Evolutionary conservation across 2,797 vertebrate genomes (phyloP), one percentile per base, ranked within the genome.

Genomic region (Crossoptilon crossoptilon): DNA sequence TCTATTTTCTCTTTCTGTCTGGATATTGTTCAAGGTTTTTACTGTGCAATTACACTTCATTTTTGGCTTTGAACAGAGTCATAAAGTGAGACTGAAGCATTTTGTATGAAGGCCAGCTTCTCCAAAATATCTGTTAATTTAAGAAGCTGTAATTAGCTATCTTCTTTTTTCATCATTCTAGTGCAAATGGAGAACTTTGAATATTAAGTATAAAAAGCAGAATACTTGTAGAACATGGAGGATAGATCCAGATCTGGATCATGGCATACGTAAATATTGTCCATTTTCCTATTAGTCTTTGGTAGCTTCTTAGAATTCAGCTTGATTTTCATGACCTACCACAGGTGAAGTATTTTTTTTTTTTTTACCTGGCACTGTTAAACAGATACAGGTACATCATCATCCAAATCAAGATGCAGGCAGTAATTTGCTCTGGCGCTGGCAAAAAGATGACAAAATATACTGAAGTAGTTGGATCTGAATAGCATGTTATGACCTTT

Each of bases 81-180:
- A 62, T 60, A 74, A 48, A 82, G 19, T n/a, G n/a, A 84, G 26
- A 67, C 22, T 84, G 58, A 82, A 82, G 44, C 44, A 76, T 41
- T 91, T 70, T 76, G 39, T 60, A 68, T 70, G 22, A 33, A 16
- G 87, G 59, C 39, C 60, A 82, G 24, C 14, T 82, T 14, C 56
- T 87, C 51, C 14, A 79, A 93, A 96, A 44, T 93, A 82, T 56
- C 67, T 93, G 35, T 58, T 88, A 94, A 86, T 88, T 87, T 87
- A 79, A 88, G 81, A 68, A 90, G 70, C 44, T 67, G n/a, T 66
- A 93, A 91, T 95, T 90, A 86, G 35, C 26, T 58, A 17, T 58
- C 8, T 82, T 64, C 84, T 92, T 37, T 37, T 37, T 37, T 82
- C 35, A 60, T 70, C 0, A 0, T 82, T 90, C 64, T 0, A 0